Percentiles rank a stretch among this genome's conserved stretches.
These are phyloP conservation scores for Aethes cnicana DNA, from an alignment of 2,888 invertebrate genomes.

Conservation along the genomic window DNA sequence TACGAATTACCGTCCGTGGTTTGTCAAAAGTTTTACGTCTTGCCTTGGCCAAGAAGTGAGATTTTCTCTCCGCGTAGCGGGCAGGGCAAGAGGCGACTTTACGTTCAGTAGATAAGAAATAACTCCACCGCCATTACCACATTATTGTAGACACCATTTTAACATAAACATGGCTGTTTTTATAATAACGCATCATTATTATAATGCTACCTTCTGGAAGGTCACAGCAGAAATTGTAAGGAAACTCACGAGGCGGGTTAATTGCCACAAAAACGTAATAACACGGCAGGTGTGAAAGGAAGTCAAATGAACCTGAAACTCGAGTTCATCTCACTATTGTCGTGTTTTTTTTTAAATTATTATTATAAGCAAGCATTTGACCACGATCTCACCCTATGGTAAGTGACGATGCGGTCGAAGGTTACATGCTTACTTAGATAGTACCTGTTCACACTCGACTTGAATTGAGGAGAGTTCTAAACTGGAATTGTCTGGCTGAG, in stretches of 20 bases:
- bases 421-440: too few species aligned
- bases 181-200: constrained; percentile 27
- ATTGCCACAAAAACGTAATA: constrained; percentile 29
- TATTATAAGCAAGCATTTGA: too few species aligned
- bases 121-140: background rate
- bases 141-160: constrained; percentile 12
- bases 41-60: too few species aligned
- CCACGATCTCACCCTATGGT: too few species aligned
- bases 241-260: constrained; percentile 26
- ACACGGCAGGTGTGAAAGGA: constrained; percentile 25
- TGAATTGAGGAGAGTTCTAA: too few species aligned
- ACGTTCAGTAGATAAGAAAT: background rate
- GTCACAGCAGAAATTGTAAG: constrained; percentile 20
- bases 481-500: too few species aligned
- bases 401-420: too few species aligned
- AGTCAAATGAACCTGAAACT: constrained; percentile 8
- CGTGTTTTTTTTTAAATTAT: background rate
- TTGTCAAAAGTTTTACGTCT: too few species aligned
- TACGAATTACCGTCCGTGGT: background rate
- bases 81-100: too few species aligned
- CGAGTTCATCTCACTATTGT: constrained; percentile 5
- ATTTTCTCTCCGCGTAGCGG: too few species aligned
- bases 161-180: constrained; percentile 15
- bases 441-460: too few species aligned
- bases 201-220: constrained; percentile 30